These are phyloP conservation scores for Pangasius sanitwongsei DNA, from an alignment of 2,797 vertebrate species.

Conservation along the genomic window DNA sequence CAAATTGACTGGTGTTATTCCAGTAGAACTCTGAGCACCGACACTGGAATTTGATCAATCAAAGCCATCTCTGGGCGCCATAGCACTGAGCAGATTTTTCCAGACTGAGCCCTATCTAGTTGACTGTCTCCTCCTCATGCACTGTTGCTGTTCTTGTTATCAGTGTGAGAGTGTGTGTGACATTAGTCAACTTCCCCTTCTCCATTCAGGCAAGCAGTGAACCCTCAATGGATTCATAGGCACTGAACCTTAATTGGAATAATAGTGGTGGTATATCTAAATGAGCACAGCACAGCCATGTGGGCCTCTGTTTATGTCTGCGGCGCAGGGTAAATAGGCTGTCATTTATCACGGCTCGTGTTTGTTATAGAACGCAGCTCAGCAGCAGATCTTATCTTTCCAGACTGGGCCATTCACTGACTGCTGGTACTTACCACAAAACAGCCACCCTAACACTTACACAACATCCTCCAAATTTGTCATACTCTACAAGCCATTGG, in stretches of 20 bases:
- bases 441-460: constrained; percentile 36
- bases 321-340: constrained; percentile 69
- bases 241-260: constrained; percentile 77
- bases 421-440: constrained; percentile 45
- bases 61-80: constrained; percentile 38
- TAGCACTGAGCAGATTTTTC: constrained; percentile 48
- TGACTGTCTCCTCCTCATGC: constrained; percentile 66
- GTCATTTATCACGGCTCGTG: constrained; percentile 73
- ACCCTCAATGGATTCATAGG: constrained; percentile 75
- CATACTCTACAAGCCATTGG: background rate
- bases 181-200: constrained; percentile 62
- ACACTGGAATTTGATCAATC: constrained; percentile 52
- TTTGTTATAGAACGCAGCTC: constrained; percentile 77
- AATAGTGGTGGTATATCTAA: constrained; percentile 77
- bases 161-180: constrained; percentile 65
- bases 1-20: constrained; percentile 23
- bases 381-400: constrained; percentile 75
- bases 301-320: constrained; percentile 81
- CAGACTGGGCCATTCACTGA: constrained; percentile 62
- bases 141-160: constrained; percentile 61
- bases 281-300: constrained; percentile 75
- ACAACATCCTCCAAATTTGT: constrained; percentile 26
- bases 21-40: constrained; percentile 55
- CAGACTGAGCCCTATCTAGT: constrained; percentile 3
- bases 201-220: constrained; percentile 62